Evolutionary conservation across 1,140 invertebrate species (phyloP).

Genomic region (Elymnias hypermnestra): DNA sequence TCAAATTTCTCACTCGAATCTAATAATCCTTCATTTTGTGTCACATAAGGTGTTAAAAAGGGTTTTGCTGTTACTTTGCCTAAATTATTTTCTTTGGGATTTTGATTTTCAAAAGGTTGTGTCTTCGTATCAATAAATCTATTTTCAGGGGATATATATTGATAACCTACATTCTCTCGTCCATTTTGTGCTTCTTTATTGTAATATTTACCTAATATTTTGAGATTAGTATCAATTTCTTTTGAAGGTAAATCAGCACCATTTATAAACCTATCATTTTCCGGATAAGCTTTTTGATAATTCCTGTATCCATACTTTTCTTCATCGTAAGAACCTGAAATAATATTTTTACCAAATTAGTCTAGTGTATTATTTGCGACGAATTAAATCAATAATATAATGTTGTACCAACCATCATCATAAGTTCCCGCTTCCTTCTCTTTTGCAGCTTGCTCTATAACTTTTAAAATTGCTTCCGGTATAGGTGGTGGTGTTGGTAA

Average conservation of each 20-base stretch:
- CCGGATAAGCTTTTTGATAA: constrained; percentile 23
- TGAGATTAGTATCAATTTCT: neutral
- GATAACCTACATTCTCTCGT: constrained; percentile 5
- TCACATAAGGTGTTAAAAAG: constrained; percentile 10
- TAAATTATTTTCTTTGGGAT: neutral
- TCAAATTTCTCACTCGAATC: neutral
- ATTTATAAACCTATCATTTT: neutral
- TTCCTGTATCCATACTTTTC: constrained; percentile 50
- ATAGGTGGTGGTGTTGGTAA: constrained; percentile 83
- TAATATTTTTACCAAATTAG: neutral
- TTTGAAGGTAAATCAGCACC: neutral
- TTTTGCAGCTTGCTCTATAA: constrained; percentile 63
- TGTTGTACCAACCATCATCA: constrained; percentile 47
- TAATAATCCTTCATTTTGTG: neutral
- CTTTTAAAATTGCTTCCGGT: constrained; percentile 68
- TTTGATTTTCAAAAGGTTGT: neutral
- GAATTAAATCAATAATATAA: neutral
- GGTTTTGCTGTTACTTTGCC: constrained; percentile 5
- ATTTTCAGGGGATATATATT: constrained; percentile 15
- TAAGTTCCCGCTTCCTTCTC: constrained; percentile 41
- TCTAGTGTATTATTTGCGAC: neutral
- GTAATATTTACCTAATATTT: neutral
- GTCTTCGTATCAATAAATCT: neutral
- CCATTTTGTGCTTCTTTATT: neutral
- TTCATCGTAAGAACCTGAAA: constrained; percentile 50